Conservation (phyloP, 92 coral and sea anemone species). For the Palythoa grandiflora region DNA sequence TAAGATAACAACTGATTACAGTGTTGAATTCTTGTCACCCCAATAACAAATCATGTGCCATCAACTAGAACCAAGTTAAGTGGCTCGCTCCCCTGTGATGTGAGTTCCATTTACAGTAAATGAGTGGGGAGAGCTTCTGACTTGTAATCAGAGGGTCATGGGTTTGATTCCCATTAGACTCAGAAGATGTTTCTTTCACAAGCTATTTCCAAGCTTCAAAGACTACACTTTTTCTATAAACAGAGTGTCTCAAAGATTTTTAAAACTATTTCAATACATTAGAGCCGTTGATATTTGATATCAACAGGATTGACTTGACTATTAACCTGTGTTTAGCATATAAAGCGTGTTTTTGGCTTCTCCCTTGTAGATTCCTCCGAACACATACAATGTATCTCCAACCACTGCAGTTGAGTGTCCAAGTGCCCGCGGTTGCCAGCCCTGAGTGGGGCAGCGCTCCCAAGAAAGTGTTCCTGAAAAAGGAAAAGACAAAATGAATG, state of each 20-base stretch:
- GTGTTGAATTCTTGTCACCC: too few relatives aligned
- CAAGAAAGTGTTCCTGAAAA: slow-evolving; percentile 83
- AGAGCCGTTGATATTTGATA: too few relatives aligned
- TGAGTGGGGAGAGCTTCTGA: neutral
- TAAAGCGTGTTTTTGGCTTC: slow-evolving; percentile 75
- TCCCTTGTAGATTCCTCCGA: slow-evolving; percentile 88
- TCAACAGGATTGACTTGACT: too few relatives aligned
- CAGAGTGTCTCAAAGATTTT: neutral
- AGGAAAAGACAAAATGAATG: neutral
- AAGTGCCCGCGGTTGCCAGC: slow-evolving; percentile 80
- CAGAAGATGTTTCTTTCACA: too few relatives aligned
- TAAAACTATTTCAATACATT: neutral
- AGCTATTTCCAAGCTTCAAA: too few relatives aligned
- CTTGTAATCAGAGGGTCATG: neutral
- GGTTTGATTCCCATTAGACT: too few relatives aligned
- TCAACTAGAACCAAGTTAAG: too few relatives aligned
- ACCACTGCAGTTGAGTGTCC: slow-evolving; percentile 86
- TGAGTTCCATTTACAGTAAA: too few relatives aligned
- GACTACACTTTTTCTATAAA: too few relatives aligned
- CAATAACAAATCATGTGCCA: too few relatives aligned
- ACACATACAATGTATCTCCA: slow-evolving; percentile 85
- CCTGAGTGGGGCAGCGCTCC: slow-evolving; percentile 92
- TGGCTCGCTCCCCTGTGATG: too few relatives aligned
- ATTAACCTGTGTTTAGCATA: slow-evolving; percentile 83
- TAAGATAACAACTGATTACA: too few relatives aligned